Conservation (phyloP, 2,113 vertebrate species). For the Symphodus melops region DNA sequence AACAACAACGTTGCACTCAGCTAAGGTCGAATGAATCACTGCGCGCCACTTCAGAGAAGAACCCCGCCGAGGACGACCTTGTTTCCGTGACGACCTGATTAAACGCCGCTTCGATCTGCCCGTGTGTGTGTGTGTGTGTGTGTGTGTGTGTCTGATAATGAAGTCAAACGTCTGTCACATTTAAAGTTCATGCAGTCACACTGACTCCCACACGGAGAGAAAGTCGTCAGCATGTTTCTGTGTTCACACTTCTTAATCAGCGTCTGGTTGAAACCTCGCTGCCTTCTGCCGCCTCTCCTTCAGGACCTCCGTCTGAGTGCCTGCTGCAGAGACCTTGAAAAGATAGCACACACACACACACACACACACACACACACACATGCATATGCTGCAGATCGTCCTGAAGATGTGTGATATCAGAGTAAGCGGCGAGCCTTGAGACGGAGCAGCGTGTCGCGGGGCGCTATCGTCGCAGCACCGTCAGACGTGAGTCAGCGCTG, state of each 20-base stretch:
- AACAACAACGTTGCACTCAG: no score
- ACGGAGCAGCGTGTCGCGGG: neutral
- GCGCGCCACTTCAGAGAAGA: no score
- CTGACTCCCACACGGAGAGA: neutral
- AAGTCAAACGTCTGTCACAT: neutral
- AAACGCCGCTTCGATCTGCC: neutral
- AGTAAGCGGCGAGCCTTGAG: slow-evolving; percentile 28
- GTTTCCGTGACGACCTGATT: no score
- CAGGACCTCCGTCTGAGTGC: neutral
- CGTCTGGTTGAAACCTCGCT: slow-evolving; percentile 17
- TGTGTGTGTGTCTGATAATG: neutral
- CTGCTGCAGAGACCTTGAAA: slow-evolving; percentile 14
- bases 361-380: no score
- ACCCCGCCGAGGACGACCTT: no score
- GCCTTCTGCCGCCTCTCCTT: neutral
- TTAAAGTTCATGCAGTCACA: neutral
- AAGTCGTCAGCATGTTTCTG: neutral
- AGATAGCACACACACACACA: no score
- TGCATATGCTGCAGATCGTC: neutral
- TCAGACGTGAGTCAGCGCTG: slow-evolving; percentile 21
- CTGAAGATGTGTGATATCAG: slow-evolving; percentile 8
- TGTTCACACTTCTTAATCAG: slow-evolving; percentile 22
- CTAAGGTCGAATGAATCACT: no score
- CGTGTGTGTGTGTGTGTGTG: neutral
- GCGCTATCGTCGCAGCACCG: neutral